Evolutionary conservation across 2,888 invertebrate genomes (phyloP), one percentile per base, ranked within the genome.

Genomic region (Melipona bicolor): DNA sequence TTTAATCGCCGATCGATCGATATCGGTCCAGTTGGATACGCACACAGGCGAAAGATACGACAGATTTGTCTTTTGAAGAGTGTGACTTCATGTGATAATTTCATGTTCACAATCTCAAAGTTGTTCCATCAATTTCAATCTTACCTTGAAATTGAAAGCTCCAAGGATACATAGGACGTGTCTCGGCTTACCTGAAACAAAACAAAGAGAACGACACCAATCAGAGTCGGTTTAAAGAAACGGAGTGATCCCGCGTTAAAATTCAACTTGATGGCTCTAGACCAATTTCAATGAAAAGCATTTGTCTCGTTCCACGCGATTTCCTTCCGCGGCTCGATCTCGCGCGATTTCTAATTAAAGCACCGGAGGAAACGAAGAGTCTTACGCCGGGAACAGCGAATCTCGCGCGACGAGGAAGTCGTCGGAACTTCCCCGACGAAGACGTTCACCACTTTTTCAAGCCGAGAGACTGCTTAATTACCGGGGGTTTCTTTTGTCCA

Each of bases 391-490:
- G 9, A 43, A 27, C 21, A 52, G 9, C 15, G 27, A 69, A 15
- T 13, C 27, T 69, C 21, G 52, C 21, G 21, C 13, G 3, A 13
- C 43, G n/a, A 2, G 17, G 17, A 24, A 24, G 32, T 11, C 27
- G 15, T 65, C n/a, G 4, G 43, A 52, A 78, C 24, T 59, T 65
- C 19, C 24, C 36, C 52, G 11, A 50, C 61, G 54, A 77, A 74
- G 61, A 74, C 79, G 74, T 80, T 83, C 56, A 52, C 36, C 54
- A 70, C 52, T 83, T 87, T 83, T 83, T 77, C 61, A 70, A 43
- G 9, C 43, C 75, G 52, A 74, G 67, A 32, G 36, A 69, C 72
- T 43, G 78, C 62, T 82, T 89, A 89, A 89, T 87, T 88, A 84
- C 77, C 75, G 70, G 15, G 36, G 59, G 54, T 61, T 68, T 73